Evolutionary conservation across 1,140 invertebrate species (phyloP), one percentile per base, ranked within the genome.

Genomic region (Tetranychus urticae): DNA sequence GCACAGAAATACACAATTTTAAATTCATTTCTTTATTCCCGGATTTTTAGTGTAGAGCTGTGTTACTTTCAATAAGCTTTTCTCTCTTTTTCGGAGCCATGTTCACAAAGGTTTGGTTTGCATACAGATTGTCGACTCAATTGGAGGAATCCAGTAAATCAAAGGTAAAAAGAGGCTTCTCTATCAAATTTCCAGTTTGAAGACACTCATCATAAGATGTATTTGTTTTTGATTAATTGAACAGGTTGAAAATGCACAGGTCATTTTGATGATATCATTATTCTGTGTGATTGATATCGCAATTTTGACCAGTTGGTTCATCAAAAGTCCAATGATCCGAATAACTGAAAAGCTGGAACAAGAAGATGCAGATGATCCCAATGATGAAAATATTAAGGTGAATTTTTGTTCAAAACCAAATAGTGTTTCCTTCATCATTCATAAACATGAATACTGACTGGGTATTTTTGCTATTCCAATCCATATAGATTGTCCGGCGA

Each of bases 21-120:
- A 23, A 23, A 23, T 23, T 23, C 23, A 23, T 23, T 23, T 23
- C 23, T 23, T 23, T 23, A 23, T 23, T 23, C 23, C 23, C 23
- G 23, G 23, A 23, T 23, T 23, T 14, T 70, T 83, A 90, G 68
- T 81, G 87, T 0, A 77, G 90, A 69, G 84, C 89, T 14, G 97
- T 92, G 88, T 75, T 94, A 57, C 74, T 99, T 23, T 86, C 87
- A 2, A 81, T 86, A 56, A 94, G 94, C 56, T 99, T 99, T 77
- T 94, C 91, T 2, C 77, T 98, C 60, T 88, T 88, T 31, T 99
- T 94, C 71, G 93, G 94, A 48, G 88, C 93, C 1, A 96, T 99
- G 88, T 99, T 98, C 73, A 90, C 90, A 56, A 98, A 98, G 81
- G 90, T 97, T 33, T 98, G 94, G 94, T 78, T 91, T 59, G 93